phyloP scores from a whole-genome alignment of 2,797 vertebrate species.

The Arrhamphus sclerolepis region DNA sequence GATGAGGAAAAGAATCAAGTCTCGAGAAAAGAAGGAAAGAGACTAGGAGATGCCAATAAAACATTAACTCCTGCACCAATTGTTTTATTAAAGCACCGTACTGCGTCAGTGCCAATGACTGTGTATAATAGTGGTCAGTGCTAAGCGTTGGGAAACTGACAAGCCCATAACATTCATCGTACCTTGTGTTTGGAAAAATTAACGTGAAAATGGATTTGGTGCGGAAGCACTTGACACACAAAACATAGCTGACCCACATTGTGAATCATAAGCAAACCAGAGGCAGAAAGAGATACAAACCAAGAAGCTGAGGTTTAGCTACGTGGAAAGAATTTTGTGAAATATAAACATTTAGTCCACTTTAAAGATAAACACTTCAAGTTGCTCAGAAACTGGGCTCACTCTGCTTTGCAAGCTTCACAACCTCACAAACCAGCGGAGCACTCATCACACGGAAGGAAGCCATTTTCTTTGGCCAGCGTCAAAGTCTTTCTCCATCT shows the following conservation, averaged over 20 bases:
- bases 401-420: conserved; percentile 10
- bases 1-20: no score
- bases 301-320: conserved; percentile 5
- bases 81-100: no score
- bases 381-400: conserved; percentile 33
- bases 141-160: neutral
- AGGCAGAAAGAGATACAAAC: conserved; percentile 16
- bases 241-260: neutral
- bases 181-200: neutral
- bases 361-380: conserved; percentile 61
- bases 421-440: neutral
- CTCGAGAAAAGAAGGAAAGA: no score
- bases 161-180: neutral
- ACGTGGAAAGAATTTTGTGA: conserved; percentile 51
- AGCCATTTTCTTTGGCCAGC: neutral
- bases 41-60: no score
- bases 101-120: no score
- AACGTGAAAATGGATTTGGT: neutral
- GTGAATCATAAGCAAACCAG: neutral
- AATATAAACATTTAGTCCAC: conserved; percentile 58
- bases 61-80: no score
- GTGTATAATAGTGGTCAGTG: no score
- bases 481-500: conserved; percentile 5
- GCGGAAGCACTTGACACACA: neutral
- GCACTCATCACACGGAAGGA: neutral